Base-by-base conservation (phyloP, 2,888 invertebrate genomes). In the Ophion ventricosus region DNA sequence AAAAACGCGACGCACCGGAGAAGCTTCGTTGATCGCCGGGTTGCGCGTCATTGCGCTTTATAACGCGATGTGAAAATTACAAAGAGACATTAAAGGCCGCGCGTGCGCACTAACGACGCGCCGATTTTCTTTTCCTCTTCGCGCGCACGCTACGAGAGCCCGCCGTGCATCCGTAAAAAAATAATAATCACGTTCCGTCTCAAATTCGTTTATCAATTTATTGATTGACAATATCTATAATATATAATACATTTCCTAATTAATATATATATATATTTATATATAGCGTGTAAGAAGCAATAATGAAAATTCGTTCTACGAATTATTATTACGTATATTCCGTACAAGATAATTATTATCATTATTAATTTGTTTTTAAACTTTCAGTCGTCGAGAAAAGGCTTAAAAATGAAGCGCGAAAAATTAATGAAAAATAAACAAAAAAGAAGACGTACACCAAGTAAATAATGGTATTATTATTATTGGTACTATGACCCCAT, bases 361-460 rank as follows among this genome's bases (percentile, higher is more conserved):
- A 76, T 85, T 86, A 82, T 85, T 87, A 85, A 82, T 80, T 88
- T 87, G 86, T 86, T 90, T 49, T 14, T 90, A 90, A 91, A 92
- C 89, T 91, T 91, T 91, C 90, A 91, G 90, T 92, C 90, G 90
- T 92, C 90, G 88, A 91, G 89, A 91, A 92, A 92, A 91, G 91
- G 90, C 90, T 90, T 87, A 88, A 89, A 69, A 70, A 59, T 73
- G 35, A 88, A 85, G 85, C 89, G 89, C 26, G 56, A 63, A 82
- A 29, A 89, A 85, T 84, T 89, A 89, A 54, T 69, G 43, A 77
- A 56, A 88, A 90, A 85, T n/a, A n/a, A n/a, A n/a, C n/a, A 85
- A 89, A 88, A 61, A 35, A 69, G 66, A 57, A 88, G 84, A 85
- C 17, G 5, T 86, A 84, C 87, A 88, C 88, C 29, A 89, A 89